Evolutionary conservation across 2,797 vertebrate species (phyloP).

Genomic region (Xenopus petersii): DNA sequence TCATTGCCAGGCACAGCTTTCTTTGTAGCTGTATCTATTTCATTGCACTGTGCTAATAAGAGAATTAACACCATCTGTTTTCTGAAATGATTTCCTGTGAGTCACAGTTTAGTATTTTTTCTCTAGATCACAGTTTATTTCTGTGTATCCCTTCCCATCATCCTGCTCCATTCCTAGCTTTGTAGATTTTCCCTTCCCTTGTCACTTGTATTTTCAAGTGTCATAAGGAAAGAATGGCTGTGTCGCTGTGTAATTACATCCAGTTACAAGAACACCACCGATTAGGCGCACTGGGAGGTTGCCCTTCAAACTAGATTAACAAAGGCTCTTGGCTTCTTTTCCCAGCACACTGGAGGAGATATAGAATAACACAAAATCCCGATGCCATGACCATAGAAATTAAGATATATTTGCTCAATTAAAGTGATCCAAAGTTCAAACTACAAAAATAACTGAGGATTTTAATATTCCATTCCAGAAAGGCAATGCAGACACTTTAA

Average conservation of each 20-base stretch:
- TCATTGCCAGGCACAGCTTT: too few relatives aligned
- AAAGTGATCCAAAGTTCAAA: too few relatives aligned
- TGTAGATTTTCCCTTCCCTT: constrained; percentile 29
- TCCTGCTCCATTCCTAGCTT: constrained; percentile 18
- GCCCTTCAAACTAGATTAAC: not conserved
- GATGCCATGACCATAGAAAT: not conserved
- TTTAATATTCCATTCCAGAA: too few relatives aligned
- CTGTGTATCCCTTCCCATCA: constrained; percentile 38
- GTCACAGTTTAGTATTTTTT: constrained; percentile 25
- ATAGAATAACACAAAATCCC: not conserved
- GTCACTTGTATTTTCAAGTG: constrained; percentile 37
- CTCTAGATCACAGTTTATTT: not conserved
- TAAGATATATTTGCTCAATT: too few relatives aligned
- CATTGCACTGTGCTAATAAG: not conserved
- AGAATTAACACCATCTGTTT: constrained; percentile 13
- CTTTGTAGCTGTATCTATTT: not conserved
- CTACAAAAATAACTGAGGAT: too few relatives aligned
- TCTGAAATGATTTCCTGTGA: constrained; percentile 14
- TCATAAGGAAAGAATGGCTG: constrained; percentile 33
- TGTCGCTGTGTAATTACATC: constrained; percentile 33
- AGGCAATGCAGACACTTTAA: too few relatives aligned
- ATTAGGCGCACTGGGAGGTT: constrained; percentile 15
- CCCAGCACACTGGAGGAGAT: not conserved
- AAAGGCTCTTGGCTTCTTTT: not conserved
- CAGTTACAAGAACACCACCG: constrained; percentile 12